Evolutionary conservation across 2,797 vertebrate species (phyloP).

Genomic region (Nasua narica): DNA sequence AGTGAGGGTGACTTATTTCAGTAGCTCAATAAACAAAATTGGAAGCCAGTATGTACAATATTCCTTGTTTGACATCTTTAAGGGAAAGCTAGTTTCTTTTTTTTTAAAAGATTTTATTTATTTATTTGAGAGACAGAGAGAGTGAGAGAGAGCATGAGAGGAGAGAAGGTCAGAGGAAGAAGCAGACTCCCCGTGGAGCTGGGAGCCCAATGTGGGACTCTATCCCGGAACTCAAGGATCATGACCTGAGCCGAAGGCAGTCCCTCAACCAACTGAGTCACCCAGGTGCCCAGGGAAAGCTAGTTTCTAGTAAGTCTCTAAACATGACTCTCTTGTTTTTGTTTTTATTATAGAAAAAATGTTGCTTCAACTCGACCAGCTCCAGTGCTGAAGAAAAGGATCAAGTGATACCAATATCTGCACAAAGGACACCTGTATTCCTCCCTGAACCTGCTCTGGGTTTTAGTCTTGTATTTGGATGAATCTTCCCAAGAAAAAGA

Average conservation of each 20-base stretch:
- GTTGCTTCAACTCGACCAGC: not conserved
- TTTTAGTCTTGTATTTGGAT: conserved; percentile 23
- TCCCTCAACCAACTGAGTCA: too few relatives aligned
- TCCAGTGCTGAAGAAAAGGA: not conserved
- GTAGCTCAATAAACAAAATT: not conserved
- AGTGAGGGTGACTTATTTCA: not conserved
- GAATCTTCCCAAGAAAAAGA: not conserved
- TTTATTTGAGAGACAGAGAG: too few relatives aligned
- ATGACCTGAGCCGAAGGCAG: too few relatives aligned
- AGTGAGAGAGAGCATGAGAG: too few relatives aligned
- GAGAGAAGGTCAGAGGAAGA: too few relatives aligned
- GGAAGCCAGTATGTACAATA: not conserved
- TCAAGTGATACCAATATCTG: not conserved
- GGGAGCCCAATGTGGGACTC: too few relatives aligned
- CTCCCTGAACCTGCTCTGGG: not conserved
- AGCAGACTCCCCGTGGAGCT: too few relatives aligned
- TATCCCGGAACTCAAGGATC: too few relatives aligned
- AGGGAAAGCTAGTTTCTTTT: not conserved
- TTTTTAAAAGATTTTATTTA: too few relatives aligned
- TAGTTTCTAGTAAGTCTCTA: not conserved
- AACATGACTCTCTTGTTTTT: not conserved
- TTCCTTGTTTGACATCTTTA: not conserved
- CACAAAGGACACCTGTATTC: not conserved
- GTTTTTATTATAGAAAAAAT: not conserved
- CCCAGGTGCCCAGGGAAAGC: too few relatives aligned